Evolutionary conservation across 2,888 invertebrate species (phyloP).

Genomic region (Sinopyrophorus schimmeli): DNA sequence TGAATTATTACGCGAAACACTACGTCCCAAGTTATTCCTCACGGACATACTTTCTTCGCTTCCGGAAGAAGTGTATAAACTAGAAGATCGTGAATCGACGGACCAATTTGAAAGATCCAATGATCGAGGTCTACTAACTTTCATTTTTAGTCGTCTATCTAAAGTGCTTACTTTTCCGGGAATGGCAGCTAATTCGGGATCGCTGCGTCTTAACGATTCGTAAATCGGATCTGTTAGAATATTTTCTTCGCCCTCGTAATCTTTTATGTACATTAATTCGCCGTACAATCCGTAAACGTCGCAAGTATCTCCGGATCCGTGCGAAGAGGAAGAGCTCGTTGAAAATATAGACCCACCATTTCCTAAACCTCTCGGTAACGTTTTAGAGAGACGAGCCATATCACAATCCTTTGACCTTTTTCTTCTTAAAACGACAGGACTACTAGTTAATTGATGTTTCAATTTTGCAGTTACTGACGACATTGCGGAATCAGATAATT

Average conservation of each 20-base stretch:
- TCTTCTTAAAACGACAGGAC: constrained; percentile 65
- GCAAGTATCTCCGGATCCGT: constrained; percentile 68
- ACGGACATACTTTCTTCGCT: constrained; percentile 82
- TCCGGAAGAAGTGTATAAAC: constrained; percentile 81
- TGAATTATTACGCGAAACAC: constrained; percentile 75
- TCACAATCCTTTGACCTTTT: constrained; percentile 64
- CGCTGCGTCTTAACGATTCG: constrained; percentile 77
- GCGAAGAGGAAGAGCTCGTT: constrained; percentile 61
- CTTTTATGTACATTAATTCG: constrained; percentile 86
- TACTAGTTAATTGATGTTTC: constrained; percentile 64
- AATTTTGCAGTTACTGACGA: constrained; percentile 60
- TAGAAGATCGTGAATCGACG: constrained; percentile 81
- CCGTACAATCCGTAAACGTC: constrained; percentile 90
- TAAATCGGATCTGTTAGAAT: constrained; percentile 72
- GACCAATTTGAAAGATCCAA: constrained; percentile 87
- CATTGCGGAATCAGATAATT: constrained; percentile 65
- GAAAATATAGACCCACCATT: constrained; percentile 61
- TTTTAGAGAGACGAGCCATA: constrained; percentile 71
- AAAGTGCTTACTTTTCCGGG: constrained; percentile 81
- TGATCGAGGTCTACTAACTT: constrained; percentile 79
- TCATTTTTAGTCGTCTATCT: constrained; percentile 79
- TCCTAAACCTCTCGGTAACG: constrained; percentile 74
- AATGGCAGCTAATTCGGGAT: constrained; percentile 82
- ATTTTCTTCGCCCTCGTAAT: constrained; percentile 79
- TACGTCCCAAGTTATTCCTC: constrained; percentile 60